Conservation (phyloP, 2,113 vertebrate genomes). For the Sula dactylatra region DNA sequence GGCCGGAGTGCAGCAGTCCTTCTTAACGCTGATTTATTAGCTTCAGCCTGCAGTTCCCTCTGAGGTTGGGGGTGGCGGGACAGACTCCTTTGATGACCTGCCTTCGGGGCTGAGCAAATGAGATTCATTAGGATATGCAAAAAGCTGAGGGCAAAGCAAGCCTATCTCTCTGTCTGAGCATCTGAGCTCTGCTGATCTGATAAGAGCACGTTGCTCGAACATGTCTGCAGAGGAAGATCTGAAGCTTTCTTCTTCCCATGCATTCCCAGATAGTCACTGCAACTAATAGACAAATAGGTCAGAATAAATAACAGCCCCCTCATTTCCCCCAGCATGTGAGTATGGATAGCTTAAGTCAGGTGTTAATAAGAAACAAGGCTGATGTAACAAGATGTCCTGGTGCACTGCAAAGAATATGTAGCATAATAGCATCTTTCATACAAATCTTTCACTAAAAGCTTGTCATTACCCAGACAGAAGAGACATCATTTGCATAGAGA, state of each 20-base stretch:
- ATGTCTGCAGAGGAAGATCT: constrained; percentile 57
- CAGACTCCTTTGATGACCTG: constrained; percentile 48
- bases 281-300: constrained; percentile 37
- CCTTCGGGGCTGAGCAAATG: constrained; percentile 50
- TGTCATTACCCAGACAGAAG: constrained; percentile 41
- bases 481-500: constrained; percentile 41
- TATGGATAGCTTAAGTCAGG: constrained; percentile 4
- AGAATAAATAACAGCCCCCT: constrained; percentile 35
- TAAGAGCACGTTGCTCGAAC: constrained; percentile 17
- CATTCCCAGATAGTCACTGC: constrained; percentile 35
- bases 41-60: constrained; percentile 7
- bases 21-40: constrained; percentile 10
- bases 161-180: constrained; percentile 55
- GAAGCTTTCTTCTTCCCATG: constrained; percentile 26
- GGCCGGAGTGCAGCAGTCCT: neutral
- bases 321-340: neutral
- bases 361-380: constrained; percentile 44
- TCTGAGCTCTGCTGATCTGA: constrained; percentile 49
- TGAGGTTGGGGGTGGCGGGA: neutral
- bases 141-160: constrained; percentile 10
- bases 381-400: constrained; percentile 13
- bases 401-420: neutral
- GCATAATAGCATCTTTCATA: constrained; percentile 11
- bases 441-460: constrained; percentile 27
- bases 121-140: constrained; percentile 64